phyloP scores from a whole-genome alignment of 1,140 invertebrate species.

The Cydia fagiglandana region DNA sequence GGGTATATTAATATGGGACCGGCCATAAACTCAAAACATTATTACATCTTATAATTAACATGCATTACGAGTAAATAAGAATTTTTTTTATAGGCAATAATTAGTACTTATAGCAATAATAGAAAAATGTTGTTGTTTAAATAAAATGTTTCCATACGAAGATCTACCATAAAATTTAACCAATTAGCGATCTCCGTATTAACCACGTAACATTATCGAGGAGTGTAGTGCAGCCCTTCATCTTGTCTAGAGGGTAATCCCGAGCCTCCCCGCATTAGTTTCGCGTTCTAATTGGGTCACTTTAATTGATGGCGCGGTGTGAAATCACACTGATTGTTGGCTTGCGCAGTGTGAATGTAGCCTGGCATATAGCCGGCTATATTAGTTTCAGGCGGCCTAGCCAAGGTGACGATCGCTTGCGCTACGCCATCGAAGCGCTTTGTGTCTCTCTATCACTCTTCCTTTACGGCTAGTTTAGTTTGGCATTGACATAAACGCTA shows the following conservation, averaged over 20 bases:
- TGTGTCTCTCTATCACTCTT: no score
- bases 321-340: conserved; percentile 8
- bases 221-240: background rate
- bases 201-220: conserved; percentile 12
- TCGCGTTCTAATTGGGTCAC: conserved; percentile 30
- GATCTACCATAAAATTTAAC: background rate
- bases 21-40: no score
- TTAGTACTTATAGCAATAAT: no score
- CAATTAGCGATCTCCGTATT: conserved; percentile 1
- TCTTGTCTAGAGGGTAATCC: conserved; percentile 28
- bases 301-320: conserved; percentile 30
- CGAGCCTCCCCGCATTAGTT: conserved; percentile 23
- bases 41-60: no score
- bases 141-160: background rate
- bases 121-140: no score
- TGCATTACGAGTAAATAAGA: no score
- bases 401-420: no score
- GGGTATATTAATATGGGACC: no score
- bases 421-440: no score
- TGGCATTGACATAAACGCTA: no score
- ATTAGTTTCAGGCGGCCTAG: background rate
- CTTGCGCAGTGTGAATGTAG: background rate
- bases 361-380: background rate
- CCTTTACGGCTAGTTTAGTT: no score
- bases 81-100: no score